These are phyloP conservation scores for Erynnis tages DNA, from an alignment of 2,888 invertebrate species.

Conservation along the genomic window DNA sequence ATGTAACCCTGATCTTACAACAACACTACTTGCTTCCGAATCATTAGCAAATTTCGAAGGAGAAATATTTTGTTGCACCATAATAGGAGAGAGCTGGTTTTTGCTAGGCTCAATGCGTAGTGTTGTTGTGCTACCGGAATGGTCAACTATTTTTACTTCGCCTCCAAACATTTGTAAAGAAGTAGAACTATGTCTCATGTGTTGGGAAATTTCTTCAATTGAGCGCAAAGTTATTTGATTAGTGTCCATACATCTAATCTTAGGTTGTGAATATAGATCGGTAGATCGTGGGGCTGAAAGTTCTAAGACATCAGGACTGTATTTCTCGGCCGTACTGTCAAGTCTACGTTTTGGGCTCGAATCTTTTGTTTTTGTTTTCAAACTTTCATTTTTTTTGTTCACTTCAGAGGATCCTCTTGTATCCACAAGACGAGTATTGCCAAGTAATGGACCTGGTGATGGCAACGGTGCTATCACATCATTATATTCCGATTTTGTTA, in stretches of 20 bases:
- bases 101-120: constrained; percentile 85
- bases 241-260: constrained; percentile 75
- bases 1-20: constrained; percentile 90
- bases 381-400: constrained; percentile 57
- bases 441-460: constrained; percentile 91
- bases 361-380: constrained; percentile 57
- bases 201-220: constrained; percentile 81
- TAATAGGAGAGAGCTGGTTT: constrained; percentile 79
- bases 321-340: constrained; percentile 63
- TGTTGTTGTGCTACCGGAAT: constrained; percentile 85
- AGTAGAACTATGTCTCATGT: constrained; percentile 77
- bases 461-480: constrained; percentile 85
- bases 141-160: constrained; percentile 88
- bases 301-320: constrained; percentile 66
- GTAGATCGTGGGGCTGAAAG: constrained; percentile 65
- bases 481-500: constrained; percentile 68
- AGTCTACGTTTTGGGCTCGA: constrained; percentile 68
- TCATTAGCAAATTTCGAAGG: constrained; percentile 68
- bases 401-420: constrained; percentile 71
- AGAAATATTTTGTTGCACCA: constrained; percentile 72
- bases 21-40: constrained; percentile 84
- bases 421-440: constrained; percentile 91
- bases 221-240: constrained; percentile 73
- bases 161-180: constrained; percentile 88
- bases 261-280: constrained; percentile 70